These are phyloP conservation scores for Graphium colonna DNA, from an alignment of 2,888 invertebrate species.

Conservation along the genomic window DNA sequence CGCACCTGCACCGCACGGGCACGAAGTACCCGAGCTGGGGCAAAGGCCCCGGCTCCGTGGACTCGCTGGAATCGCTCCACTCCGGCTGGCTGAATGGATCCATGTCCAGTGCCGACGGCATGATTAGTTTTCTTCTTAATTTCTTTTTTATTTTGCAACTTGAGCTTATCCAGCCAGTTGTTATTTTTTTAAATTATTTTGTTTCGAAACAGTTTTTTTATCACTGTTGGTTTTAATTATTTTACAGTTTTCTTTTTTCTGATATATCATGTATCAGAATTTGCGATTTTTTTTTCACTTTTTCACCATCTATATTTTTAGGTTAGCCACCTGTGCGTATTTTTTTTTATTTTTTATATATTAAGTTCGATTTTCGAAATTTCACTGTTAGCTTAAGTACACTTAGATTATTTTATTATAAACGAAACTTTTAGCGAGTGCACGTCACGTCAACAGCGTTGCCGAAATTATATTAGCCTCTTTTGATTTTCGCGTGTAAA, in stretches of 20 bases:
- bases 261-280: too few species aligned
- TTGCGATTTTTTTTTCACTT: slow-evolving; percentile 7
- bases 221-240: too few species aligned
- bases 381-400: not conserved
- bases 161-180: not conserved
- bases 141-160: slow-evolving; percentile 1
- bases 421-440: slow-evolving; percentile 6
- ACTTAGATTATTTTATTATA: slow-evolving; percentile 24
- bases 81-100: slow-evolving; percentile 70
- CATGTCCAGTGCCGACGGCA: slow-evolving; percentile 64
- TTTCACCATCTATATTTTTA: not conserved
- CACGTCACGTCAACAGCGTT: slow-evolving; percentile 32
- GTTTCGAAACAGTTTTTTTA: too few species aligned
- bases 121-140: slow-evolving; percentile 28
- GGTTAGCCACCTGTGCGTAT: too few species aligned
- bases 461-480: slow-evolving; percentile 41
- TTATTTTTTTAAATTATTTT: slow-evolving; percentile 10
- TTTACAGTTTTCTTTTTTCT: too few species aligned
- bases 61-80: slow-evolving; percentile 73
- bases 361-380: not conserved
- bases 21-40: slow-evolving; percentile 82
- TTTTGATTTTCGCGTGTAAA: slow-evolving; percentile 41
- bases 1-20: slow-evolving; percentile 74
- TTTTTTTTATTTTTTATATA: not conserved
- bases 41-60: slow-evolving; percentile 58